These are phyloP conservation scores for Halocynthia aurantium DNA, from an alignment of 23 tunicate genomes.

Conservation along the genomic window DNA sequence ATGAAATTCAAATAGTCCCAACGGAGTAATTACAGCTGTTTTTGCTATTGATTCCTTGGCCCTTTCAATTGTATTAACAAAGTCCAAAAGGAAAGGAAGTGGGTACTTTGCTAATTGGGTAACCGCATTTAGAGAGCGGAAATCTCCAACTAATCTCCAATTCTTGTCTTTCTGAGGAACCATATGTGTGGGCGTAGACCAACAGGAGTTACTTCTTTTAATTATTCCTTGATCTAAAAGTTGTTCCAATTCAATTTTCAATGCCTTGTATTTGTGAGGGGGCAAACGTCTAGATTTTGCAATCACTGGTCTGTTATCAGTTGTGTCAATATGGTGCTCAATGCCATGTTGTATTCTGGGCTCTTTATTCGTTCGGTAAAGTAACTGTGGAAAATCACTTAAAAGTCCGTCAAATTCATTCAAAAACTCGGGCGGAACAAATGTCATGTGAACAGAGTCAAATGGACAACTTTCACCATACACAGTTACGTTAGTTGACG, in stretches of 20 bases:
- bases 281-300: too few species aligned
- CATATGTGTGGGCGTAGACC: not conserved
- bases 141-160: not conserved
- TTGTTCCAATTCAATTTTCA: not conserved
- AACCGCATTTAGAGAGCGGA: not conserved
- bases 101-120: not conserved
- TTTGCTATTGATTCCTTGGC: not conserved
- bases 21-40: not conserved
- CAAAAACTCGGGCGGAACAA: not conserved
- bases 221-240: not conserved
- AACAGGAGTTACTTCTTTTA: not conserved
- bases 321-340: too few species aligned
- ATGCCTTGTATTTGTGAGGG: not conserved
- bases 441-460: too few species aligned
- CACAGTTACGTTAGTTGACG: not conserved
- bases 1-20: constrained; percentile 1
- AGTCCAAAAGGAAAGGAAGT: not conserved
- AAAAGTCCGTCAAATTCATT: not conserved
- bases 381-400: too few species aligned
- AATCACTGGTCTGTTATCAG: too few species aligned
- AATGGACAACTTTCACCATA: not conserved
- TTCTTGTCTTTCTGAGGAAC: not conserved
- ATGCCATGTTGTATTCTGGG: too few species aligned
- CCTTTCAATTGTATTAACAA: not conserved
- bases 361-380: too few species aligned